Evolutionary conservation across 2,888 invertebrate species (phyloP).

Genomic region (Norana najaformis): DNA sequence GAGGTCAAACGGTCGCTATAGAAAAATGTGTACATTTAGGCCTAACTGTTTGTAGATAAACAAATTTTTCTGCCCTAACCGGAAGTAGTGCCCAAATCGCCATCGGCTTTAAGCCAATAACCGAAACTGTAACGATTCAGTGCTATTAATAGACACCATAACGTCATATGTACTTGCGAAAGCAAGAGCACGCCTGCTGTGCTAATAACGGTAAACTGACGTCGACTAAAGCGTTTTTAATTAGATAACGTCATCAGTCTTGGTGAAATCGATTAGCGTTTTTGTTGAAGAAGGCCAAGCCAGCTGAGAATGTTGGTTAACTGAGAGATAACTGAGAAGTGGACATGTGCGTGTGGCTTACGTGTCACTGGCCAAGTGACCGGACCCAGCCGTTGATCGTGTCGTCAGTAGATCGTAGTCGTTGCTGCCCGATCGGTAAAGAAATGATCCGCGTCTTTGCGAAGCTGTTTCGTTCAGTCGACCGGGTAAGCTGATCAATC

Average conservation of each 20-base stretch:
- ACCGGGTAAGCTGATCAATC: not conserved
- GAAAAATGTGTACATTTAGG: no score
- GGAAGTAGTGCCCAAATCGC: no score
- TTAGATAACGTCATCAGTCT: not conserved
- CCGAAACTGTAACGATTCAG: no score
- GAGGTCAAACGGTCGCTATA: no score
- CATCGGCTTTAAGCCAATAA: no score
- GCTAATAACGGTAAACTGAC: not conserved
- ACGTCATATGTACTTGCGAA: no score
- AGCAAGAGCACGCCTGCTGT: no score
- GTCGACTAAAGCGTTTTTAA: not conserved
- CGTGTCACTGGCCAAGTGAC: not conserved
- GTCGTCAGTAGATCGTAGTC: slow-evolving; percentile 20
- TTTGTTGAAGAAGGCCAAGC: not conserved
- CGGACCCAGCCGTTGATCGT: not conserved
- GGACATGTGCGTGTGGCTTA: not conserved
- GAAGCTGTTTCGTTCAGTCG: slow-evolving; percentile 15
- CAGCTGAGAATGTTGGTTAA: not conserved
- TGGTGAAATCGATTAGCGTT: not conserved
- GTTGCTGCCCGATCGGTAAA: slow-evolving; percentile 28
- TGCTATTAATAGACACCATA: no score
- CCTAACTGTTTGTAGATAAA: no score
- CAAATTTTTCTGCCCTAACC: no score
- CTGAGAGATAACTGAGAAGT: not conserved
- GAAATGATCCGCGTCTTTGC: slow-evolving; percentile 29